Base-by-base conservation (phyloP, 92 coral and sea anemone genomes). In the Parazoanthus swiftii region DNA sequence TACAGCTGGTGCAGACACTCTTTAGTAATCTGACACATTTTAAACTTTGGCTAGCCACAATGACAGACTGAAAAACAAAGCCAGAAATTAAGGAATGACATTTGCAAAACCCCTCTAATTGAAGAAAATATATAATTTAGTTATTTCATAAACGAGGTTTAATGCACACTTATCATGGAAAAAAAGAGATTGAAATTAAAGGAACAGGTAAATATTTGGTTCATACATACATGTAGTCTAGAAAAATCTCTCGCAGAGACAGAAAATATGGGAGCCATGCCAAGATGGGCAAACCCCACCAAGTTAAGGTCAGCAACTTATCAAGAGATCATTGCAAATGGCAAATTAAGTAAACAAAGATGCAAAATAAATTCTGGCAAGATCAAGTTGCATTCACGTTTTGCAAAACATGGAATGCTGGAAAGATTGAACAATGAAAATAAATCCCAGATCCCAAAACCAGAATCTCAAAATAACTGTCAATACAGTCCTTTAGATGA, bases 41-140 rank as follows among this genome's bases (percentile, higher is more conserved):
- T 39, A 80, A 80, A 15, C 44, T 80, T 18, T 80, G 85, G 26
- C 72, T 35, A 80, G 71, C 26, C 33, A 80, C 71, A 80, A 58
- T 80, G 72, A 80, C 48, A 20, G 72, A 15, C 18, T 80, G 72
- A 76, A 43, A 76, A 80, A 56, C 18, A 80, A 35, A 21, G 70
- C 70, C 13, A 25, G 85, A 56, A 33, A 11, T 7, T 51, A 79
- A 51, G 15, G 35, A 26, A 23, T 35, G 44, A 29, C 70, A 80
- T 63, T 63, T 63, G 70, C 70, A 80, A 33, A 54, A 80, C 14
- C 26, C 35, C n/a, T 80, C 85, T 20, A 29, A 80, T 58, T 58
- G 35, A 10, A 10, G 29, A 50, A 79, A 3, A 43, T 25, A 29
- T 78, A 5, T 0, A 38, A 37, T 21, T 3, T 46, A 9, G 9